Evolutionary conservation across 2,113 vertebrate genomes (phyloP), one percentile per base, ranked within the genome.

Genomic region (Spheniscus mendiculus): DNA sequence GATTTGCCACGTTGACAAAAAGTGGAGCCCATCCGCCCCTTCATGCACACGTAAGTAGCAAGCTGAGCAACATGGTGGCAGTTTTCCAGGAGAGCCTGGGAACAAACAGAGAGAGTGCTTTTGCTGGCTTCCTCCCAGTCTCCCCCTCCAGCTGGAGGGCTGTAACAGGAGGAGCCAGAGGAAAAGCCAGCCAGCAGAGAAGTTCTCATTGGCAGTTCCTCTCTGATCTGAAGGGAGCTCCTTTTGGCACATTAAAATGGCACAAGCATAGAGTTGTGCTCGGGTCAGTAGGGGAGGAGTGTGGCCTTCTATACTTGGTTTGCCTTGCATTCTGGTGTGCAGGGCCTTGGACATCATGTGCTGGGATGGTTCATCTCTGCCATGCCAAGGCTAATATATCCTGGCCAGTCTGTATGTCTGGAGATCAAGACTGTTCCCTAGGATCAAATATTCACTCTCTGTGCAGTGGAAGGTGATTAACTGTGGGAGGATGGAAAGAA

Each of bases 1-100:
- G 38, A 97, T 98, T 62, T 98, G 98, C 83, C 94, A 98, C 5
- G 88, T 98, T 76, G 96, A 97, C 89, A 98, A 91, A 40, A 97
- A 96, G 76, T 98, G 98, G 98, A 97, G 36, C 32, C 97, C 98
- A 42, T 61, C 97, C 0, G 2, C 95, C 62, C 98, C 97, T 67
- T 66, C 53, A 3, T 98, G 97, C 72, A 12, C 22, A 3, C 93
- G 97, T 98, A 96, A 98, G 97, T 97, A 94, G 58, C 34, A 36
- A 70, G 53, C 36, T 42, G 22, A 83, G 76, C 27, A 30, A 26
- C 4, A 7, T 11, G 15, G 16, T 45, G 56, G 82, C 56, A 56
- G 47, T 49, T 69, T n/a, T 92, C 67, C 67, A 44, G 66, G n/a
- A 67, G 25, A 76, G 25, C 26, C 1, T 2, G 10, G 30, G 14